These are phyloP conservation scores for Megathymus violae DNA, from an alignment of 1,140 invertebrate genomes.

Conservation along the genomic window DNA sequence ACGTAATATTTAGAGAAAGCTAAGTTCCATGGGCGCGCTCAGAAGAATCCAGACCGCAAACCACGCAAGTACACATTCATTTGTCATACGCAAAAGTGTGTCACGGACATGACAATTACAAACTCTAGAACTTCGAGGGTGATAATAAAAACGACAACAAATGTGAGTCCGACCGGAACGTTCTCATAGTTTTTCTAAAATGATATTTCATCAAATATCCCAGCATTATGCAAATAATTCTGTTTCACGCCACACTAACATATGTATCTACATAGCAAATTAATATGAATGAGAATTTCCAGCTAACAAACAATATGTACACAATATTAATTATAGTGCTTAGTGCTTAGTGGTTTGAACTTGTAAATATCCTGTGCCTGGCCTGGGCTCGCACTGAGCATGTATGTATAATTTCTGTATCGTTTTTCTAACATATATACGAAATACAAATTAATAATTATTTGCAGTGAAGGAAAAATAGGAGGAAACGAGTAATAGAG, in stretches of 20 bases:
- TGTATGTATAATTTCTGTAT: too few relatives aligned
- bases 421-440: too few relatives aligned
- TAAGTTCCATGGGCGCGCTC: not conserved
- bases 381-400: too few relatives aligned
- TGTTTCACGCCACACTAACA: slow-evolving; percentile 4
- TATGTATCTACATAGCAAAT: slow-evolving; percentile 1
- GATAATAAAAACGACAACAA: slow-evolving; percentile 3
- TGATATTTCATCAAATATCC: not conserved
- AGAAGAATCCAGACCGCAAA: not conserved
- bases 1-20: slow-evolving; percentile 18
- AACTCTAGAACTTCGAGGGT: not conserved
- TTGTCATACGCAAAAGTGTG: not conserved
- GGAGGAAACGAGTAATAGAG: too few relatives aligned
- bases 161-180: slow-evolving; percentile 5
- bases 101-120: slow-evolving; percentile 3
- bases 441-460: too few relatives aligned
- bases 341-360: too few relatives aligned
- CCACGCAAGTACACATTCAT: not conserved
- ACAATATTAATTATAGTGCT: too few relatives aligned
- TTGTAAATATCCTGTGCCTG: too few relatives aligned
- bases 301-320: too few relatives aligned
- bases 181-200: not conserved
- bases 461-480: too few relatives aligned
- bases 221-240: too few relatives aligned
- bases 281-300: too few relatives aligned